Evolutionary conservation across 2,888 invertebrate genomes (phyloP).

Genomic region (Geotrupes spiniger): DNA sequence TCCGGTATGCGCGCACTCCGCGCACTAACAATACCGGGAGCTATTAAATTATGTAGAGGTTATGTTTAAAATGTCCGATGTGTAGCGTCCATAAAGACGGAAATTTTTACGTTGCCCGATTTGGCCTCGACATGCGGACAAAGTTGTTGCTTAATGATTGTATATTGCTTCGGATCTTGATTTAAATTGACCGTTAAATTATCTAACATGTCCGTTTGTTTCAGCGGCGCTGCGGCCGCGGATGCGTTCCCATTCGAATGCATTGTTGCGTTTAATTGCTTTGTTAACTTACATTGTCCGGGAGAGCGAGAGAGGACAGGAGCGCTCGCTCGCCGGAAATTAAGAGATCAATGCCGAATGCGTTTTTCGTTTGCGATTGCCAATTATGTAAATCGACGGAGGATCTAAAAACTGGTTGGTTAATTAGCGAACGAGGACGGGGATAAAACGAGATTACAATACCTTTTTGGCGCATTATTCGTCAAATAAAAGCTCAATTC

Average conservation of each 20-base stretch:
- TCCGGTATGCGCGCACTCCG: slow-evolving; percentile 18
- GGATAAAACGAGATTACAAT: too few relatives aligned
- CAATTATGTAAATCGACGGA: slow-evolving; percentile 4
- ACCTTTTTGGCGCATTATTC: too few relatives aligned
- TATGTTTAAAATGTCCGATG: slow-evolving; percentile 37
- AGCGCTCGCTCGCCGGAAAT: not conserved
- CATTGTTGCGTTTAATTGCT: slow-evolving; percentile 29
- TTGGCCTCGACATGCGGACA: slow-evolving; percentile 37
- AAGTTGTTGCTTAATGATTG: slow-evolving; percentile 43
- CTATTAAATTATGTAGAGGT: slow-evolving; percentile 40
- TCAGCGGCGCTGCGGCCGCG: slow-evolving; percentile 26
- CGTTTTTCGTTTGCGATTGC: slow-evolving; percentile 3
- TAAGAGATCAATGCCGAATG: not conserved
- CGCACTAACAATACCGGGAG: slow-evolving; percentile 35
- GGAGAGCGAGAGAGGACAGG: too few relatives aligned
- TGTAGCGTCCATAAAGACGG: slow-evolving; percentile 33
- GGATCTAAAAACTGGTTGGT: too few relatives aligned
- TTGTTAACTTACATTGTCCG: slow-evolving; percentile 17
- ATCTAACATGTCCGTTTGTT: slow-evolving; percentile 36
- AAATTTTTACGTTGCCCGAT: slow-evolving; percentile 37
- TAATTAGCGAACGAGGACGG: too few relatives aligned
- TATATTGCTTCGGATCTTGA: slow-evolving; percentile 40
- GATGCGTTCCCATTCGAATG: slow-evolving; percentile 32
- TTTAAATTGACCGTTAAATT: slow-evolving; percentile 41
- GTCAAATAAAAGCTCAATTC: too few relatives aligned